Conservation (phyloP, 2,888 invertebrate genomes). For the Ceraclea dissimilis region DNA sequence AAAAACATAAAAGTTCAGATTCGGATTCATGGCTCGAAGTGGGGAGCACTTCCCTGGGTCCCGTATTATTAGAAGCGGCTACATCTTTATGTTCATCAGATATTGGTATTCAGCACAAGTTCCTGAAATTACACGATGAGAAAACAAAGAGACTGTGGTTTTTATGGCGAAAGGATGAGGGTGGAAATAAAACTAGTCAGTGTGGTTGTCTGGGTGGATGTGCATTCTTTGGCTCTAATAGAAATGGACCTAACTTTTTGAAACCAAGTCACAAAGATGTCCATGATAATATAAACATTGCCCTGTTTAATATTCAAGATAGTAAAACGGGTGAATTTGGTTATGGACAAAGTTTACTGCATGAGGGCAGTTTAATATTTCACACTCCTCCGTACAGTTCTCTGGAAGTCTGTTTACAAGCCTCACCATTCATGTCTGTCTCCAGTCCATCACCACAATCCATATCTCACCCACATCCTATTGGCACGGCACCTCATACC, state of each 20-base stretch:
- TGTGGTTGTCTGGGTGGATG: slow-evolving; percentile 97
- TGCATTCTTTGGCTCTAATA: slow-evolving; percentile 87
- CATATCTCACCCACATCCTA: slow-evolving; percentile 38
- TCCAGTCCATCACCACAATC: slow-evolving; percentile 43
- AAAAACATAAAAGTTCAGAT: slow-evolving; percentile 37
- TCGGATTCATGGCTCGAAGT: slow-evolving; percentile 86
- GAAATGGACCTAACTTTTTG: slow-evolving; percentile 82
- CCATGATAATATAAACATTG: slow-evolving; percentile 75
- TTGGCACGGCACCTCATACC: slow-evolving; percentile 22
- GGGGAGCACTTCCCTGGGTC: slow-evolving; percentile 83
- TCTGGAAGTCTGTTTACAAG: slow-evolving; percentile 68
- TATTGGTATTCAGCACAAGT: slow-evolving; percentile 75
- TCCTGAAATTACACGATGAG: slow-evolving; percentile 75
- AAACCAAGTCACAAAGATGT: slow-evolving; percentile 75
- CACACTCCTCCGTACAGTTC: slow-evolving; percentile 83
- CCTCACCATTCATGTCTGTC: slow-evolving; percentile 42
- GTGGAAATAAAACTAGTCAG: slow-evolving; percentile 53
- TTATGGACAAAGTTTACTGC: slow-evolving; percentile 89
- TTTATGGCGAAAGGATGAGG: slow-evolving; percentile 71
- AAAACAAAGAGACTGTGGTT: slow-evolving; percentile 87
- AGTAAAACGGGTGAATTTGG: slow-evolving; percentile 77
- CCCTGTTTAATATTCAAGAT: slow-evolving; percentile 63
- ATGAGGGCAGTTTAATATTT: slow-evolving; percentile 79
- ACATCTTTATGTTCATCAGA: slow-evolving; percentile 72
- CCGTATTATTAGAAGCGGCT: slow-evolving; percentile 82